Conservation (phyloP, 1,140 invertebrate genomes). For the Kradibia gibbosae region DNA sequence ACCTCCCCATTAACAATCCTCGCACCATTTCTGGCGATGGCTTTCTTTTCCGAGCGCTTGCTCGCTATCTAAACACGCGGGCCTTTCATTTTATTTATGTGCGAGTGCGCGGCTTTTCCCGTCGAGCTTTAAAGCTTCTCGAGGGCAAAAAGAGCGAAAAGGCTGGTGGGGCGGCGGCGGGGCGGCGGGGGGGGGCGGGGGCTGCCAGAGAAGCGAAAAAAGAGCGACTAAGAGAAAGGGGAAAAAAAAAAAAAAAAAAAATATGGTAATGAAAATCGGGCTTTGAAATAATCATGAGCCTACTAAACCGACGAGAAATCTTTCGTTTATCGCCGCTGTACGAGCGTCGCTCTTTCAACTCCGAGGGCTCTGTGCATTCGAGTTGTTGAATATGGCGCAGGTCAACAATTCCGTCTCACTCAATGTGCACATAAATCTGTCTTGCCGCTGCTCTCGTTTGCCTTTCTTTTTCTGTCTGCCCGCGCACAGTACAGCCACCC, state of each 20-base stretch:
- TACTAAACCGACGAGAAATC: constrained; percentile 25
- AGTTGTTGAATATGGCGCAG: constrained; percentile 47
- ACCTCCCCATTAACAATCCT: too few species aligned
- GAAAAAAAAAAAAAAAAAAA: too few species aligned
- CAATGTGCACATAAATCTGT: constrained; percentile 48
- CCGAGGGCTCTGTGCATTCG: background rate
- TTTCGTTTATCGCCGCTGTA: constrained; percentile 36
- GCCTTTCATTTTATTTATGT: background rate
- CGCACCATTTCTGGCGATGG: too few species aligned
- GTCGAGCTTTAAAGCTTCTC: constrained; percentile 29
- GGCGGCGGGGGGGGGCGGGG: too few species aligned
- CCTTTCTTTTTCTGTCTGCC: background rate
- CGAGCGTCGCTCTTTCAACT: constrained; percentile 3
- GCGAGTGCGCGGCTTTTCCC: background rate
- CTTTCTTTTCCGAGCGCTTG: background rate
- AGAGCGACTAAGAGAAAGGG: background rate
- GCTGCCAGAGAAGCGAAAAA: background rate
- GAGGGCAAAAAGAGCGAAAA: background rate
- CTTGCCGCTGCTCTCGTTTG: background rate
- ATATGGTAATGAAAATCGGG: constrained; percentile 42
- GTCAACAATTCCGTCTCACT: constrained; percentile 50
- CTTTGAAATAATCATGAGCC: constrained; percentile 48
- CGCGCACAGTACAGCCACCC: too few species aligned
- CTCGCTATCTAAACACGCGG: background rate
- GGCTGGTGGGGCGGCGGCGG: too few species aligned